Evolutionary conservation across 2,113 vertebrate species (phyloP).

Genomic region (Malurus alboscapulatus): DNA sequence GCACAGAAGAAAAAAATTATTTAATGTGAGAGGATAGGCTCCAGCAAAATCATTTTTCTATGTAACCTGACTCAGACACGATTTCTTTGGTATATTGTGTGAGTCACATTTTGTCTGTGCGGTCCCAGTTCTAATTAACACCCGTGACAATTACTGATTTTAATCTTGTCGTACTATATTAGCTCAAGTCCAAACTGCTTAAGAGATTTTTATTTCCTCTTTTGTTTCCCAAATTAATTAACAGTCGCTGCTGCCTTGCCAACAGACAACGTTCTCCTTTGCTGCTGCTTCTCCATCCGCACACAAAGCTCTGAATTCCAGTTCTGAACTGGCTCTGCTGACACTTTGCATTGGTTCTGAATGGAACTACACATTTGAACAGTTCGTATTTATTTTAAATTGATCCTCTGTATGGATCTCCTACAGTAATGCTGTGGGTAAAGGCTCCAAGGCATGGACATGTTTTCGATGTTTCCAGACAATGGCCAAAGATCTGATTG

Average conservation of each 20-base stretch:
- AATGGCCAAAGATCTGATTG: not conserved
- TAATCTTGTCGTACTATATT: constrained; percentile 28
- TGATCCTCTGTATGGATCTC: not conserved
- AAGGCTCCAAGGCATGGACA: not conserved
- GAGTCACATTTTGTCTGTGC: not conserved
- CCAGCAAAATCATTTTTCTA: not conserved
- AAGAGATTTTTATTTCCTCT: not conserved
- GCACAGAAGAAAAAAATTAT: not conserved
- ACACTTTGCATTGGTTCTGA: not conserved
- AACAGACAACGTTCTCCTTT: not conserved
- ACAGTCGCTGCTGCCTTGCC: not conserved
- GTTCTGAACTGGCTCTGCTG: not conserved
- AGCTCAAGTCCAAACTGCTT: not conserved
- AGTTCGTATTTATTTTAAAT: constrained; percentile 3
- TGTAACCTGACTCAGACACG: not conserved
- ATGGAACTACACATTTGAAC: not conserved
- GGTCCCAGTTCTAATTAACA: constrained; percentile 50
- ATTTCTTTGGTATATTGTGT: not conserved
- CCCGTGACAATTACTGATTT: constrained; percentile 5
- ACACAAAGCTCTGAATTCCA: not conserved
- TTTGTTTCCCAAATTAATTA: constrained; percentile 31
- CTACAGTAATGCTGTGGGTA: not conserved
- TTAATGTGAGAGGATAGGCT: not conserved
- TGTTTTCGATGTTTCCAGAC: not conserved
- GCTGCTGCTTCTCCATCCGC: not conserved